phyloP scores from a whole-genome alignment of 2,113 vertebrate species.

The Shinisaurus crocodilurus region DNA sequence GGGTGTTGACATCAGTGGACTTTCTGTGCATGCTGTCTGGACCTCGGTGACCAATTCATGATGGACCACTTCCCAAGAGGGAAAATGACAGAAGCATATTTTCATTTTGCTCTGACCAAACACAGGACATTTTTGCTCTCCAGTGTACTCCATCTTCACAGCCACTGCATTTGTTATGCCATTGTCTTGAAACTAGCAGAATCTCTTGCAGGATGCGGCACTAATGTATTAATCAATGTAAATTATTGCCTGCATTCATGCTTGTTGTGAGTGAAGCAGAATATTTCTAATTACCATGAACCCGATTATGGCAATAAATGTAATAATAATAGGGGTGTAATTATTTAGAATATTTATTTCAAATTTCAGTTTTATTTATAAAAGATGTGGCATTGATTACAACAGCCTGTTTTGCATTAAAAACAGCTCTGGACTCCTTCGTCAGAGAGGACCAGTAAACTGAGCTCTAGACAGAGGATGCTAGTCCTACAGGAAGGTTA shows the following conservation, averaged over 20 bases:
- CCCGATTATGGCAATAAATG: conserved; percentile 53
- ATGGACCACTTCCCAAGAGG: not conserved
- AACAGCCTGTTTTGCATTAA: conserved; percentile 57
- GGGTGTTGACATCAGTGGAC: not conserved
- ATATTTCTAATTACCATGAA: conserved; percentile 48
- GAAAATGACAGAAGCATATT: rapidly evolving
- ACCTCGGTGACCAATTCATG: not conserved
- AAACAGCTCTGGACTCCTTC: conserved; percentile 28
- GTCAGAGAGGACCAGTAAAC: conserved; percentile 55
- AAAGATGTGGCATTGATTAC: conserved; percentile 54
- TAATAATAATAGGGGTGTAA: conserved; percentile 49
- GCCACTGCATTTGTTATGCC: conserved; percentile 16
- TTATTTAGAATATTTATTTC: conserved; percentile 30
- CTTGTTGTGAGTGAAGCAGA: conserved; percentile 6
- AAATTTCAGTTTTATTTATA: conserved; percentile 50
- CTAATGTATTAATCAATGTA: conserved; percentile 3
- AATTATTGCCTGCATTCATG: conserved; percentile 50
- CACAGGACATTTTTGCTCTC: not conserved
- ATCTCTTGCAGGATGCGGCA: not conserved
- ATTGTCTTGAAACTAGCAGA: conserved; percentile 33
- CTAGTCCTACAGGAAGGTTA: conserved; percentile 49
- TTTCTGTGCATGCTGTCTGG: rapidly evolving
- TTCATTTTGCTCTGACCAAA: conserved; percentile 6
- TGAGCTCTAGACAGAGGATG: conserved; percentile 55
- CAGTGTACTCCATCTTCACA: not conserved